A percentile compares a stretch with the other conserved stretches of the same genome.
Conservation (phyloP, 2,888 invertebrate genomes). For the Drosophila mettleri region DNA sequence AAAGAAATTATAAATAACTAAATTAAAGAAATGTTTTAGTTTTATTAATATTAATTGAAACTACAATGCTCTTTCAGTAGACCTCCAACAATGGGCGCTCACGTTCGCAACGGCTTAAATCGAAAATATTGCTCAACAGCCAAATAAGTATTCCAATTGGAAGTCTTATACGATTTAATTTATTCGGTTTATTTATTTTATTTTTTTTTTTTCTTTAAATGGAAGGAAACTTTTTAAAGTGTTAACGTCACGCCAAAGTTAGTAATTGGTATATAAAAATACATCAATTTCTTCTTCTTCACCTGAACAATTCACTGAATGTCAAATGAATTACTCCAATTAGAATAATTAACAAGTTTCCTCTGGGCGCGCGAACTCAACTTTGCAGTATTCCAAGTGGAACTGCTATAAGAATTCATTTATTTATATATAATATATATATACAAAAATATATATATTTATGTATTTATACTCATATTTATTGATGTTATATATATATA, state of each 20-base stretch:
- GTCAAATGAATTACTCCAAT: not conserved
- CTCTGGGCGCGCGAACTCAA: not conserved
- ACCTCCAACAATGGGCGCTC: too few species aligned
- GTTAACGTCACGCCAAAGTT: too few species aligned
- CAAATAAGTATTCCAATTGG: not conserved
- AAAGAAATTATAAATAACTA: too few species aligned
- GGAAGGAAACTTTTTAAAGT: not conserved
- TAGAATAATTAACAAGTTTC: slow-evolving; percentile 2
- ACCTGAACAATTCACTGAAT: not conserved
- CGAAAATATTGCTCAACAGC: not conserved
- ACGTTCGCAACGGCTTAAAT: too few species aligned
- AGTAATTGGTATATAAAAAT: not conserved
- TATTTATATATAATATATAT: too few species aligned
- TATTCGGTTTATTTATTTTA: too few species aligned
- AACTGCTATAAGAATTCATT: not conserved
- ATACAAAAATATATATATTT: not conserved
- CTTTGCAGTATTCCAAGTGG: not conserved
- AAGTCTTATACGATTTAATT: not conserved
- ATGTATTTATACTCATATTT: not conserved
- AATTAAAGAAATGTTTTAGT: too few species aligned
- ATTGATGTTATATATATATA: not conserved
- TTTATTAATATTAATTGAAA: too few species aligned
- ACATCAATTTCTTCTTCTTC: not conserved
- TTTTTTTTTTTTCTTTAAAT: not conserved
- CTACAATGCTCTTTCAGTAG: too few species aligned